These are phyloP conservation scores for Acrobeloides nanus DNA, from an alignment of 2,888 invertebrate genomes.

Conservation along the genomic window DNA sequence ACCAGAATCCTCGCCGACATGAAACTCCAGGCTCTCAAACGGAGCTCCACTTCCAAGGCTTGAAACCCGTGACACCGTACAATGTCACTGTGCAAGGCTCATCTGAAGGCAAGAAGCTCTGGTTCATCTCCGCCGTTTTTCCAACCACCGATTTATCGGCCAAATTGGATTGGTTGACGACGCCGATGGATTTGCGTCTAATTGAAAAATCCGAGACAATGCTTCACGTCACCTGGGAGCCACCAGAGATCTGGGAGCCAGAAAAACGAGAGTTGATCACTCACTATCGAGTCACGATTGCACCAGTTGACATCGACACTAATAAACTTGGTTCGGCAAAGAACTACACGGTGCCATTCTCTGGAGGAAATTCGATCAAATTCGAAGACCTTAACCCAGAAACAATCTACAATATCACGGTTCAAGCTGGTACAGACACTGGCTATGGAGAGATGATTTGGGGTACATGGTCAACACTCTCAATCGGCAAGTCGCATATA, in stretches of 20 bases:
- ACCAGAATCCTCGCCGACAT: conserved; percentile 39
- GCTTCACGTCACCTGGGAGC: conserved; percentile 52
- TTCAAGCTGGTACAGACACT: conserved; percentile 51
- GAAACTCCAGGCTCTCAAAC: conserved; percentile 29
- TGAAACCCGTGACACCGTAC: conserved; percentile 48
- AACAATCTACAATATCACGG: conserved; percentile 54
- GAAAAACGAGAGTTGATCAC: conserved; percentile 47
- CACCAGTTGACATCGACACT: conserved; percentile 44
- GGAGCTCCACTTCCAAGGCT: conserved; percentile 46
- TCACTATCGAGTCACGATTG: conserved; percentile 52
- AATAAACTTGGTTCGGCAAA: too few relatives aligned
- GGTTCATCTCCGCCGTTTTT: conserved; percentile 51
- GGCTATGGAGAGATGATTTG: conserved; percentile 52
- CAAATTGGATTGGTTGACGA: conserved; percentile 47
- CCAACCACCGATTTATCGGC: too few relatives aligned
- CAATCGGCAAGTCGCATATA: conserved; percentile 48
- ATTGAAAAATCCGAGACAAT: conserved; percentile 53
- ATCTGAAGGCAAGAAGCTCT: conserved; percentile 30
- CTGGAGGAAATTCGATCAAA: conserved; percentile 45
- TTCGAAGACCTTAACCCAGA: conserved; percentile 49
- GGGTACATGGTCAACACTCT: conserved; percentile 53
- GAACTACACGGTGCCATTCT: conserved; percentile 49
- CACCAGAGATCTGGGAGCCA: conserved; percentile 49
- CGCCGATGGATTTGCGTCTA: conserved; percentile 50
- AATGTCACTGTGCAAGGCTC: conserved; percentile 51